Percentiles rank a stretch among this genome's conserved stretches.
phyloP scores from a whole-genome alignment of 2,888 invertebrate genomes.

The Idaea straminata region DNA sequence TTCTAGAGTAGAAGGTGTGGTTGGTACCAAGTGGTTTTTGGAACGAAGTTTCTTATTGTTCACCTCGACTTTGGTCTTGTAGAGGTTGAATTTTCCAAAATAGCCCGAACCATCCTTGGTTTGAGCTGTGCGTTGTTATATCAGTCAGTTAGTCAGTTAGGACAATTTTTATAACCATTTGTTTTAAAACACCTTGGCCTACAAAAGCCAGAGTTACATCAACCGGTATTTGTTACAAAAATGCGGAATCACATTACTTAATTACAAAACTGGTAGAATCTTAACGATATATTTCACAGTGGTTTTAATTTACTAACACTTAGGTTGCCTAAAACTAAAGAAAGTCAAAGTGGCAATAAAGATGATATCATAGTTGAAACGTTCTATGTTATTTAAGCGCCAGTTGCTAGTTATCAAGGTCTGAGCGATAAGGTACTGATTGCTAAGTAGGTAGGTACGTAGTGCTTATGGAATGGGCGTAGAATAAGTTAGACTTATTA shows the following conservation, averaged over 20 bases:
- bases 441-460: constrained; percentile 23
- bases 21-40: no score
- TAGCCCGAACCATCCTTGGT: no score
- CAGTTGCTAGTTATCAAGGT: neutral
- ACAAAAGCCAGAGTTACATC: neutral
- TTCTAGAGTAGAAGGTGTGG: no score
- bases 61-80: no score
- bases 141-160: no score
- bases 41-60: no score
- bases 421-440: constrained; percentile 25
- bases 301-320: neutral
- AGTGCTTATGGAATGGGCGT: neutral
- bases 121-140: no score
- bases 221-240: constrained; percentile 6
- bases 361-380: neutral
- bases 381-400: neutral
- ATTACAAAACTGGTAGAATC: neutral
- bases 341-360: neutral
- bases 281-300: neutral
- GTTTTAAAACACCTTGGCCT: neutral
- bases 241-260: constrained; percentile 4
- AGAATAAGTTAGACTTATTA: constrained; percentile 44
- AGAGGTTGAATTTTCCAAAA: no score
- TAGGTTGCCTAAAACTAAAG: neutral
- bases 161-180: neutral